A percentile compares a stretch with the other conserved stretches of the same genome.
Evolutionary conservation across 1,140 invertebrate species (phyloP).

Genomic region (Araneus ventricosus): DNA sequence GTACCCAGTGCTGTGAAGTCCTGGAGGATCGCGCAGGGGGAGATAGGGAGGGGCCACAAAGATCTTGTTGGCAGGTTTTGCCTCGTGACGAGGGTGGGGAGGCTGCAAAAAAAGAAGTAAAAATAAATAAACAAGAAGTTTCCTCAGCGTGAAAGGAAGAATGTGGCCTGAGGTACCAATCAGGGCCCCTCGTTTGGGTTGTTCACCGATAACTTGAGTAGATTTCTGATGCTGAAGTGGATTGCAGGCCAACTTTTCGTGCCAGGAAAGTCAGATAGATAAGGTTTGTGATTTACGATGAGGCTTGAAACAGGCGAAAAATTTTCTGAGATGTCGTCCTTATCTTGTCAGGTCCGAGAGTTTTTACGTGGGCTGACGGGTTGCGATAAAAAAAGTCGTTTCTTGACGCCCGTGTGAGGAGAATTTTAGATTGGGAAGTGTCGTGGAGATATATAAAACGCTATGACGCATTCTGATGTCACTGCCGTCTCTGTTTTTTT

Average conservation of each 20-base stretch:
- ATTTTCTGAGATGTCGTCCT: neutral
- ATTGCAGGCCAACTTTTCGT: neutral
- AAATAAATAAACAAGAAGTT: neutral
- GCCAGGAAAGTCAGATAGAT: neutral
- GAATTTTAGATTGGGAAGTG: neutral
- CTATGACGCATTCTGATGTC: neutral
- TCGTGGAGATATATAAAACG: too few species aligned
- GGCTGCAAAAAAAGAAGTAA: neutral
- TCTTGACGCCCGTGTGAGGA: neutral
- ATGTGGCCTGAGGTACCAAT: neutral
- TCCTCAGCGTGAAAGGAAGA: conserved; percentile 23
- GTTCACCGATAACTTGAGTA: conserved; percentile 14
- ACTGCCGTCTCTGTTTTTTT: too few species aligned
- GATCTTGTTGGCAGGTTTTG: conserved; percentile 18
- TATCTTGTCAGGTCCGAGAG: neutral
- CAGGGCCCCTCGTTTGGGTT: neutral
- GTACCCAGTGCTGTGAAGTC: conserved; percentile 21
- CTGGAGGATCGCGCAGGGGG: neutral
- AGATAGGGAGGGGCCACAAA: neutral
- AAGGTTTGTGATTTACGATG: conserved; percentile 1
- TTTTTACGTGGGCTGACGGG: conserved; percentile 15
- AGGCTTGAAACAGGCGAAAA: conserved; percentile 6
- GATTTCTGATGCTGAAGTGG: neutral
- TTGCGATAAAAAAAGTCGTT: neutral
- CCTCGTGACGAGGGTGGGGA: neutral